Base-by-base conservation (phyloP, 2,888 invertebrate species). In the Globia sparganii region DNA sequence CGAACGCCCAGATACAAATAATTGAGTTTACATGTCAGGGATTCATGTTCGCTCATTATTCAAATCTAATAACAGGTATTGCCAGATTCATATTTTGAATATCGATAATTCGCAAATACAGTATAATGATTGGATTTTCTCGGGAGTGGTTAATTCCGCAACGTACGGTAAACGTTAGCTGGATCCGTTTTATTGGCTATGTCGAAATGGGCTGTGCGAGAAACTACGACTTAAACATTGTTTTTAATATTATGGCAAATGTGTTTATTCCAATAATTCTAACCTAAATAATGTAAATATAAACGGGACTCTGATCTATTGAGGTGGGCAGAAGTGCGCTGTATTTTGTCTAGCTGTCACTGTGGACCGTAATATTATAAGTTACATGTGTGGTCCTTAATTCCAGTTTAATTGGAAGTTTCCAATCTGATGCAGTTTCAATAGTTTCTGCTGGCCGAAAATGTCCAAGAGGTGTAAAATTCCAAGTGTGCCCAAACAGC, bases 201-300 rank as follows among this genome's bases (percentile, higher is more conserved):
- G 64, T 75, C 74, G 75, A 75, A 85, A 84, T 69, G 71, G 64
- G 34, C 40, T 56, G 18, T 43, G 56, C 69, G n/a, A 53, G 67
- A 59, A 68, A 59, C 79, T 83, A 49, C 37, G 69, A 59, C 46
- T 83, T 56, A 31, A 21, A 83, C 28, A 70, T 66, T 80, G 59
- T 77, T 80, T 83, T 68, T 80, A 37, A 80, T 28, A 43, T 75
- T 28, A 43, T 75, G 59, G 66, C 34, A 58, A 65, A 76, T 79
- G 34, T 77, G 64, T 83, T 77, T 77, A 77, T 65, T 58, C 49
- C 58, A 77, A 83, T 80, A 69, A 69, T 69, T 68, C 34, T 69
- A 77, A 79, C 83, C 83, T 79, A 77, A 77, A 82, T 77, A 58
- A 82, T 59, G 58, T 68, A 82, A 82, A 69, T 65, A 83, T 59